A percentile compares a stretch with the other conserved stretches of the same genome.
Evolutionary conservation across 2,113 vertebrate genomes (phyloP).

Genomic region (Cololabis saira): DNA sequence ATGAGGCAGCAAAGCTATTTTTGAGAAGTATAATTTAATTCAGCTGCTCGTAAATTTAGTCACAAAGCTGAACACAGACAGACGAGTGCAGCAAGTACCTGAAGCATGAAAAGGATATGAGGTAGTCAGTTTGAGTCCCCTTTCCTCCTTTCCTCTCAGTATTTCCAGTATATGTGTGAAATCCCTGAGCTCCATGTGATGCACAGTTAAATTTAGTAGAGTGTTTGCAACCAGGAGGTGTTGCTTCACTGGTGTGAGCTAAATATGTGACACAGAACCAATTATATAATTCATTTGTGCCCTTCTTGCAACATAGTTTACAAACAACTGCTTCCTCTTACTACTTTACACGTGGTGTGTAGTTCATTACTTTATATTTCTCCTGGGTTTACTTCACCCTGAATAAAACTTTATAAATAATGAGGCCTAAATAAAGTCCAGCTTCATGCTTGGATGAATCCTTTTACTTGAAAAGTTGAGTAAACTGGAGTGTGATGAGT

Average conservation of each 20-base stretch:
- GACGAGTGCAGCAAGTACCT: slow-evolving; percentile 20
- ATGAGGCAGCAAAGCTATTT: slow-evolving; percentile 24
- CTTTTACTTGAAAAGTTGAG: slow-evolving; percentile 48
- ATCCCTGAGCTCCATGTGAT: slow-evolving; percentile 54
- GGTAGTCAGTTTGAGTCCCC: slow-evolving; percentile 49
- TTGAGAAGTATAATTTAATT: slow-evolving; percentile 25
- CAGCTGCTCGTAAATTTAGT: slow-evolving; percentile 47
- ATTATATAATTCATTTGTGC: background rate
- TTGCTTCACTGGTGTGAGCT: slow-evolving; percentile 38
- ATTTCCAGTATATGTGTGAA: slow-evolving; percentile 60
- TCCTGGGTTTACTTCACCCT: slow-evolving; percentile 19
- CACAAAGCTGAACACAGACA: slow-evolving; percentile 8
- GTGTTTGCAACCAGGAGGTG: slow-evolving; percentile 11
- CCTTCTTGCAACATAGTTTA: slow-evolving; percentile 5
- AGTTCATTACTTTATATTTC: slow-evolving; percentile 22
- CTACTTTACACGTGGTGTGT: slow-evolving; percentile 12
- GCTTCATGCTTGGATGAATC: slow-evolving; percentile 15
- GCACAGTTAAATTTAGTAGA: slow-evolving; percentile 36
- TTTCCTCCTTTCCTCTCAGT: slow-evolving; percentile 35
- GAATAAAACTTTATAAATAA: slow-evolving; percentile 44
- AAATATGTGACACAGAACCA: slow-evolving; percentile 25
- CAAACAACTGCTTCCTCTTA: background rate
- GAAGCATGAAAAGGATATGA: slow-evolving; percentile 57
- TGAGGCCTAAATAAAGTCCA: slow-evolving; percentile 40
- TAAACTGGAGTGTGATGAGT: slow-evolving; percentile 23